Evolutionary conservation across 2,888 invertebrate genomes (phyloP).

Genomic region (Copidosoma aretas): DNA sequence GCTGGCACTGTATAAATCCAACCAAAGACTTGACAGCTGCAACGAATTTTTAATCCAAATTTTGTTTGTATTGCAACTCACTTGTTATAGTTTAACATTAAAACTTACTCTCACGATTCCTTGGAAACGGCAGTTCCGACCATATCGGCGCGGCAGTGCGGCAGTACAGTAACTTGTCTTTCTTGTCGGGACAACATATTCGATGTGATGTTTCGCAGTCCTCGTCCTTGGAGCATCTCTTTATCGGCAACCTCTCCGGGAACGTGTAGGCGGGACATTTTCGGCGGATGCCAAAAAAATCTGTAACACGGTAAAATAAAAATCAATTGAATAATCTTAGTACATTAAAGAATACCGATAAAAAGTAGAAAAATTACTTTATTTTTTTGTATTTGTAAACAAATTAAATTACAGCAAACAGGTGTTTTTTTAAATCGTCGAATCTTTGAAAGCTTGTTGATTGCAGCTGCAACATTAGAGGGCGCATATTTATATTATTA

Average conservation of each 20-base stretch:
- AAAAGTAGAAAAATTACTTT: not conserved
- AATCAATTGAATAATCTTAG: not conserved
- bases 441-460: too few relatives aligned
- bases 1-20: constrained; percentile 77
- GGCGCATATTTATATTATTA: too few relatives aligned
- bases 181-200: constrained; percentile 77
- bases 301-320: constrained; percentile 61
- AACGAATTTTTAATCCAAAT: constrained; percentile 27
- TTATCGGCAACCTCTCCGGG: constrained; percentile 74
- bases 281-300: constrained; percentile 73
- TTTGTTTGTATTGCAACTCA: not conserved
- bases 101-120: constrained; percentile 62
- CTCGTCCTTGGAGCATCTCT: constrained; percentile 71
- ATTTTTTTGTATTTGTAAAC: not conserved
- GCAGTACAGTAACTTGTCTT: constrained; percentile 69
- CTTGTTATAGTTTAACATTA: not conserved
- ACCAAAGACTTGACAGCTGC: constrained; percentile 50
- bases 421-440: not conserved
- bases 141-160: constrained; percentile 74
- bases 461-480: too few relatives aligned
- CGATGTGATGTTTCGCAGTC: constrained; percentile 74
- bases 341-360: not conserved
- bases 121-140: constrained; percentile 68
- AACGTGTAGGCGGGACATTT: constrained; percentile 74
- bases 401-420: not conserved